A percentile compares a stretch with the other conserved stretches of the same genome.
Evolutionary conservation across 2,888 invertebrate species (phyloP).

Genomic region (Nasonia oneida): DNA sequence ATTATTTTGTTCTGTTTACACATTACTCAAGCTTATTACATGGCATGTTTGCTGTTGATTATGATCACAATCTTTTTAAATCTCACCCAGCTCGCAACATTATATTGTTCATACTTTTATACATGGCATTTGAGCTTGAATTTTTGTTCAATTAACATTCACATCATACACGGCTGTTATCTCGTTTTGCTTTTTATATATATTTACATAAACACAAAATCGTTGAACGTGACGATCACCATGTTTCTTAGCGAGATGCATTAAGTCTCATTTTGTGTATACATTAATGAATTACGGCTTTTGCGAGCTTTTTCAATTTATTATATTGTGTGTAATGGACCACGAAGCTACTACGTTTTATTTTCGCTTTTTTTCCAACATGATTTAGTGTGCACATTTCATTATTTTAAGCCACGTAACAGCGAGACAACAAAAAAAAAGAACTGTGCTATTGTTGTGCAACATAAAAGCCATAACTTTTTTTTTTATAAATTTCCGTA

Average conservation of each 20-base stretch:
- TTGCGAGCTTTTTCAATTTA: conserved; percentile 5
- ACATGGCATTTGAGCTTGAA: conserved; percentile 23
- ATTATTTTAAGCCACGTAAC: neutral
- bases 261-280: conserved; percentile 27
- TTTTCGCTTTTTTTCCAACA: conserved; percentile 7
- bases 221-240: conserved; percentile 26
- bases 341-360: neutral
- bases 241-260: conserved; percentile 31
- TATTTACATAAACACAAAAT: neutral
- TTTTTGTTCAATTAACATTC: conserved; percentile 49
- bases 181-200: conserved; percentile 38
- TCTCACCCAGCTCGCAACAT: conserved; percentile 27
- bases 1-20: conserved; percentile 41
- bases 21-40: conserved; percentile 51
- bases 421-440: neutral
- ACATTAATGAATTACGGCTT: conserved; percentile 11
- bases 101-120: conserved; percentile 16
- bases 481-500: neutral
- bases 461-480: neutral
- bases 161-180: neutral
- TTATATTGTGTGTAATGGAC: conserved; percentile 4
- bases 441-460: neutral
- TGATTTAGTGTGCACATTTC: conserved; percentile 11
- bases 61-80: conserved; percentile 44
- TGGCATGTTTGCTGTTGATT: conserved; percentile 60